phyloP scores from a whole-genome alignment of 2,113 vertebrate genomes.

The Sciurus niger region DNA sequence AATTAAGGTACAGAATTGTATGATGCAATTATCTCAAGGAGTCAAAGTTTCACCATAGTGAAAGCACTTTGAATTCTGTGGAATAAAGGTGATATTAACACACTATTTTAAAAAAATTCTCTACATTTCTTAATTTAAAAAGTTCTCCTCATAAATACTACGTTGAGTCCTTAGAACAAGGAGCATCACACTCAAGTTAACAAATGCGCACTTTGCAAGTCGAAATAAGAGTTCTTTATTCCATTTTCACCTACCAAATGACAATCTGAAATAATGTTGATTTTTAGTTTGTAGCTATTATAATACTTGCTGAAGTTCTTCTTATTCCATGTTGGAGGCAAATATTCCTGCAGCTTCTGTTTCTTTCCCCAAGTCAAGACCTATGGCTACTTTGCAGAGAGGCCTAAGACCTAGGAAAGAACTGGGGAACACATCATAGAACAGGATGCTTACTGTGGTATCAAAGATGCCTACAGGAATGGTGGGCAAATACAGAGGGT shows the following conservation, averaged over 20 bases:
- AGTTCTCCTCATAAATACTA: background rate
- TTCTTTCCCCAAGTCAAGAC: background rate
- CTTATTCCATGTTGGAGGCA: background rate
- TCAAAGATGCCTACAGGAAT: background rate
- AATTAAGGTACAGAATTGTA: background rate
- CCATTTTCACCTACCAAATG: background rate
- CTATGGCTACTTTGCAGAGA: background rate
- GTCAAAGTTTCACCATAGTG: background rate
- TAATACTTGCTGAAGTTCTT: background rate
- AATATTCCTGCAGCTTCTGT: background rate
- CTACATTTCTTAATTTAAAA: background rate
- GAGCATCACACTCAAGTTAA: background rate
- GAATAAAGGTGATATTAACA: background rate
- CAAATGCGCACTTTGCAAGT: background rate
- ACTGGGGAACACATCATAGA: background rate
- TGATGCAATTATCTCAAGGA: background rate
- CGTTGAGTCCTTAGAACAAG: background rate
- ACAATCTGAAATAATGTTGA: background rate
- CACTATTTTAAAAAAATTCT: background rate
- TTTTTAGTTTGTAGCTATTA: background rate
- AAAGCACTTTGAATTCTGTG: slow-evolving; percentile 1
- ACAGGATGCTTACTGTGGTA: background rate
- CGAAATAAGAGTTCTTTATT: slow-evolving; percentile 70
- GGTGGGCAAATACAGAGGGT: background rate
- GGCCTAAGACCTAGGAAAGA: background rate